Conservation (phyloP, 2,113 vertebrate species). For the Hippocampus comes region DNA sequence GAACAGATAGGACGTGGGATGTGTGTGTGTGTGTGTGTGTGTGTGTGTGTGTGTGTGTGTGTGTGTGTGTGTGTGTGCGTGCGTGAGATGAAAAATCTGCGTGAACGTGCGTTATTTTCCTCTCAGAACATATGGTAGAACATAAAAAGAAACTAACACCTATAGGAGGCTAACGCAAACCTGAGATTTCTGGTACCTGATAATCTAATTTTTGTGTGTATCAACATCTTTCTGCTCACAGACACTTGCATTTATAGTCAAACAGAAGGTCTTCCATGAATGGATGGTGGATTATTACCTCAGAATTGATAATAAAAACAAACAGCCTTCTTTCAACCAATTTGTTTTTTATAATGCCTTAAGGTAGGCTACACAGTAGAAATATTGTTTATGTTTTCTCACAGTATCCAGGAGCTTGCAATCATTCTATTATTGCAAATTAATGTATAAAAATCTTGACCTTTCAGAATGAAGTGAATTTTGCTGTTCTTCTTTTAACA, state of each 20-base stretch:
- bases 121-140: constrained; percentile 5
- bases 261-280: constrained; percentile 20
- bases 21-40: constrained; percentile 9
- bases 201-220: not conserved
- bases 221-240: not conserved
- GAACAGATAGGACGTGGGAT: constrained; percentile 39
- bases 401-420: too few species aligned
- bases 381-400: too few species aligned
- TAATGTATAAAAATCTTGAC: too few species aligned
- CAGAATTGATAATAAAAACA: not conserved
- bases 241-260: too few species aligned
- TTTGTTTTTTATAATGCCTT: not conserved
- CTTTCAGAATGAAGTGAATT: too few species aligned
- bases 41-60: not conserved
- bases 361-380: not conserved
- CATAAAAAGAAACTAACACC: not conserved
- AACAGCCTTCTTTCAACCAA: too few species aligned
- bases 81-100: constrained; percentile 1
- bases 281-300: not conserved
- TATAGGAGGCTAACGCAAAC: not conserved
- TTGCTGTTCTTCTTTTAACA: too few species aligned
- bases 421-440: too few species aligned
- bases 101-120: not conserved
- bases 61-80: not conserved
- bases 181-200: not conserved